Percentiles rank a stretch among this genome's conserved stretches.
These are phyloP conservation scores for Eriosoma lanigerum DNA, from an alignment of 1,140 invertebrate species.

Conservation along the genomic window DNA sequence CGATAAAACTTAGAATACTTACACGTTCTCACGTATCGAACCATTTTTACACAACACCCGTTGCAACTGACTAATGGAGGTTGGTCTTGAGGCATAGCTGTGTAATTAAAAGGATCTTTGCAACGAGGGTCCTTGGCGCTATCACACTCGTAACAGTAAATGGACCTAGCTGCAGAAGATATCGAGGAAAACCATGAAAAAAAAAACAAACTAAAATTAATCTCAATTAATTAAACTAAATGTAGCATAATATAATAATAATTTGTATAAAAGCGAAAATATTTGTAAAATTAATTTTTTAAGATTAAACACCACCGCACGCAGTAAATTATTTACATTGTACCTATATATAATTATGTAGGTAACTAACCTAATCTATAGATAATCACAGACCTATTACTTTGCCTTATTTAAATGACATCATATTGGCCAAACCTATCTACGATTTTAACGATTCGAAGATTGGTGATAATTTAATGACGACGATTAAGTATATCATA, in stretches of 20 bases:
- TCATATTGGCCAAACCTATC: no score
- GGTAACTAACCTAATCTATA: no score
- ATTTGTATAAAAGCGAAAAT: no score
- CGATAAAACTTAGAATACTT: no score
- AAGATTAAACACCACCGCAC: not conserved
- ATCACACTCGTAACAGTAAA: slow-evolving; percentile 92
- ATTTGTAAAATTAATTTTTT: not conserved
- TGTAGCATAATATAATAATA: no score
- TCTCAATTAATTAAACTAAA: not conserved
- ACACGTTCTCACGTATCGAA: slow-evolving; percentile 84
- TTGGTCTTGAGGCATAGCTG: slow-evolving; percentile 78
- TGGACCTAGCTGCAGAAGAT: slow-evolving; percentile 68
- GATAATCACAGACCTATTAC: no score
- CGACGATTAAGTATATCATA: no score
- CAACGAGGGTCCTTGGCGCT: slow-evolving; percentile 84
- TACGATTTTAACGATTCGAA: no score
- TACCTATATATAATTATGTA: no score
- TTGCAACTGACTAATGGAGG: slow-evolving; percentile 83
- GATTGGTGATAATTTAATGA: no score
- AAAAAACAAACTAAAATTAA: not conserved
- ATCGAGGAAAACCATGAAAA: not conserved
- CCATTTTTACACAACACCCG: slow-evolving; percentile 94
- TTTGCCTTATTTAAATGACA: no score
- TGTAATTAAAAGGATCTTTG: slow-evolving; percentile 91
- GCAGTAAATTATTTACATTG: no score